Evolutionary conservation across 2,888 invertebrate species (phyloP).

Genomic region (Tachina lurida): DNA sequence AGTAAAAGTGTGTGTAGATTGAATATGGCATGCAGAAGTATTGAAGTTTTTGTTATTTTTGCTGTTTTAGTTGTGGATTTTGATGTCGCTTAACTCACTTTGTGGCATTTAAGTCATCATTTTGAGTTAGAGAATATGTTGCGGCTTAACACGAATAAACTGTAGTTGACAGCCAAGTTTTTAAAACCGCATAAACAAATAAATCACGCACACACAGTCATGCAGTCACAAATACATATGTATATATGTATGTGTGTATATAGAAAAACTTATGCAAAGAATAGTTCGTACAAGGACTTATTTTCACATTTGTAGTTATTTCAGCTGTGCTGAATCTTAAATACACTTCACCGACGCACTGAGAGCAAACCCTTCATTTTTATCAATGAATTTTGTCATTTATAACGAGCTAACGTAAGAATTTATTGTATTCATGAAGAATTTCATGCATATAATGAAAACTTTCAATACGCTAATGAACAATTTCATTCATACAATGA

Average conservation of each 20-base stretch:
- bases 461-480: too few species aligned
- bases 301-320: too few species aligned
- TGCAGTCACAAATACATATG: neutral
- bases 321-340: too few species aligned
- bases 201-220: conserved; percentile 19
- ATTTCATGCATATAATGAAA: too few species aligned
- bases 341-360: too few species aligned
- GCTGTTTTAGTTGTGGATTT: conserved; percentile 28
- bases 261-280: neutral
- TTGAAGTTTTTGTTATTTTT: conserved; percentile 39
- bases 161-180: conserved; percentile 56
- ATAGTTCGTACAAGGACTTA: neutral
- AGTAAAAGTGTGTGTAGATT: conserved; percentile 24
- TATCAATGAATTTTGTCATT: too few species aligned
- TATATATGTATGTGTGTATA: neutral
- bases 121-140: conserved; percentile 61
- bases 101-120: conserved; percentile 68
- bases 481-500: too few species aligned
- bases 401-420: too few species aligned
- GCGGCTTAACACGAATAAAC: conserved; percentile 63
- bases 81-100: conserved; percentile 56
- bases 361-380: too few species aligned
- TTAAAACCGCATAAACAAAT: conserved; percentile 59
- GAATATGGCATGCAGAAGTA: conserved; percentile 2
- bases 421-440: too few species aligned